These are phyloP conservation scores for Columba janthina DNA, from an alignment of 2,113 vertebrate species.

Conservation along the genomic window DNA sequence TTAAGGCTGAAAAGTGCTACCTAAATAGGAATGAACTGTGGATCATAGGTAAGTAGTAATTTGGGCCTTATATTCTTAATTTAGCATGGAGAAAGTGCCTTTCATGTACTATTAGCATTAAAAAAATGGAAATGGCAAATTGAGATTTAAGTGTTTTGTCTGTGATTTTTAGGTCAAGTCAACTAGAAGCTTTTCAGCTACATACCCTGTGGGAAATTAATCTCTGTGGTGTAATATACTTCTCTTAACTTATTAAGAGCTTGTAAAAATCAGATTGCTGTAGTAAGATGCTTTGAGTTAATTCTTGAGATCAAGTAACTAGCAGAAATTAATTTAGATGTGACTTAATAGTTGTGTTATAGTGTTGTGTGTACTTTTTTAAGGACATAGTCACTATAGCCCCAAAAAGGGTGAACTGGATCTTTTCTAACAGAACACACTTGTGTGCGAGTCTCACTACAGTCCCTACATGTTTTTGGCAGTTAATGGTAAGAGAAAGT, in stretches of 20 bases:
- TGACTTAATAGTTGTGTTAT: background rate
- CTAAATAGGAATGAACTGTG: background rate
- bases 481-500: background rate
- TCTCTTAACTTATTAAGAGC: background rate
- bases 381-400: background rate
- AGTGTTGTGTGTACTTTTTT: background rate
- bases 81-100: background rate
- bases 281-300: background rate
- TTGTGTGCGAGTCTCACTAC: background rate
- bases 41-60: background rate
- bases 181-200: conserved; percentile 5
- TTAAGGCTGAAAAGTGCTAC: background rate
- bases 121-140: background rate
- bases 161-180: conserved; percentile 37
- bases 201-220: background rate
- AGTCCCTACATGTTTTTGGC: background rate
- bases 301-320: background rate
- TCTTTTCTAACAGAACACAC: background rate
- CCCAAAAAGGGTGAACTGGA: background rate
- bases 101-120: background rate
- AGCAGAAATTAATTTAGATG: background rate
- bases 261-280: background rate
- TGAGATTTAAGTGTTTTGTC: background rate
- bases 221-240: background rate
- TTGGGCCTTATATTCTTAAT: background rate